These are phyloP conservation scores for Epinotia bilunana DNA, from an alignment of 2,888 invertebrate genomes.

Conservation along the genomic window DNA sequence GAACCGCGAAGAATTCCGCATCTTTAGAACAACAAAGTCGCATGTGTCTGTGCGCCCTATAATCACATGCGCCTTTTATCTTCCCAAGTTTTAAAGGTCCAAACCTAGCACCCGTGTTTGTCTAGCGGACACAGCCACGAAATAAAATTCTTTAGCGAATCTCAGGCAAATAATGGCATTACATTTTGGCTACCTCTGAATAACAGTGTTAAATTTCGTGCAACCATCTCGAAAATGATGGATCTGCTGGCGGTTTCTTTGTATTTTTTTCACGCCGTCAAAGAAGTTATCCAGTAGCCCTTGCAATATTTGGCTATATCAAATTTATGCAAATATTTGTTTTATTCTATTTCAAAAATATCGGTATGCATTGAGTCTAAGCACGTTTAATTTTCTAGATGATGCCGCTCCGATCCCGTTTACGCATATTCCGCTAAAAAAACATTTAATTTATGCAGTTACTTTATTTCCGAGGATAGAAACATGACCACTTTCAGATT, in stretches of 20 bases:
- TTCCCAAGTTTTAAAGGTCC: slow-evolving; percentile 44
- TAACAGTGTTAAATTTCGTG: slow-evolving; percentile 82
- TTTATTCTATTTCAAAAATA: slow-evolving; percentile 16
- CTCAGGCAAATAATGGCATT: slow-evolving; percentile 72
- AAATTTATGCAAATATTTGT: slow-evolving; percentile 42
- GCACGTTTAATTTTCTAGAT: slow-evolving; percentile 23
- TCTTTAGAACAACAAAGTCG: slow-evolving; percentile 7
- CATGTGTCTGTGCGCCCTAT: background rate
- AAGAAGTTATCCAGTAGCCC: slow-evolving; percentile 35
- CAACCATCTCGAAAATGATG: slow-evolving; percentile 74
- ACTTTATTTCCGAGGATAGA: background rate
- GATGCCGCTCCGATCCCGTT: background rate
- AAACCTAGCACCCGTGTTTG: slow-evolving; percentile 72
- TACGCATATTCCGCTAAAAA: background rate
- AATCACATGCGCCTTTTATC: background rate
- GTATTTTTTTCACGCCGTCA: slow-evolving; percentile 50
- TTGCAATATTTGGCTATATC: slow-evolving; percentile 24
- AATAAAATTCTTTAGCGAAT: slow-evolving; percentile 61
- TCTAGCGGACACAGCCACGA: slow-evolving; percentile 73
- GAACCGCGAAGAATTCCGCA: slow-evolving; percentile 77
- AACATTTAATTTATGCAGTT: background rate
- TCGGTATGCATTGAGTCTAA: slow-evolving; percentile 10
- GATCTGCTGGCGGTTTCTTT: slow-evolving; percentile 73
- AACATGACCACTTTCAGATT: background rate
- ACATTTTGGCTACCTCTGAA: slow-evolving; percentile 69